A percentile compares a stretch with the other conserved stretches of the same genome.
Evolutionary conservation across 2,888 invertebrate genomes (phyloP).

Genomic region (Philopedon plagiatum): DNA sequence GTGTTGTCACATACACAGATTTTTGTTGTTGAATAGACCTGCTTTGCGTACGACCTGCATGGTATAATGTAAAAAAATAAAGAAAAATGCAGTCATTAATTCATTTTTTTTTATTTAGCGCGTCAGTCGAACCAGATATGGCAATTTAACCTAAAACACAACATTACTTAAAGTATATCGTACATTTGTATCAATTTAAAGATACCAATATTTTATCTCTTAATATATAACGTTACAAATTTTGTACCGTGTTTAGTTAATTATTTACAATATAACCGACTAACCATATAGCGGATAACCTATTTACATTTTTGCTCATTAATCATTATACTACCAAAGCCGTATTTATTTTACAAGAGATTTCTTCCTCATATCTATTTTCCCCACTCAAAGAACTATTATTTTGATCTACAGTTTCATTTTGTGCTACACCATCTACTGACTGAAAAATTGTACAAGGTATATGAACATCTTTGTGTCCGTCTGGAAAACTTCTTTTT

Average conservation of each 20-base stretch:
- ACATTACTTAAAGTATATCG: not conserved
- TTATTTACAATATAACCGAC: not conserved
- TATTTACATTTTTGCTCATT: not conserved
- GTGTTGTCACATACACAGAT: too few relatives aligned
- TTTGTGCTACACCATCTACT: slow-evolving; percentile 33
- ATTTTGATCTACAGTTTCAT: slow-evolving; percentile 67
- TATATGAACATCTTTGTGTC: slow-evolving; percentile 67
- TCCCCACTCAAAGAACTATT: slow-evolving; percentile 92
- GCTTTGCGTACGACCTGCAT: too few relatives aligned
- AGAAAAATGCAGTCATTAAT: too few relatives aligned
- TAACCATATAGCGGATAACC: not conserved
- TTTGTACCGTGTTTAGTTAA: not conserved
- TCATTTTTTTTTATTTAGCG: too few relatives aligned
- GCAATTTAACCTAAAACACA: not conserved
- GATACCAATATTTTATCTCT: not conserved
- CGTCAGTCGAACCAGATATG: not conserved
- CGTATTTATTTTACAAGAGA: slow-evolving; percentile 65
- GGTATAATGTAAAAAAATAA: too few relatives aligned
- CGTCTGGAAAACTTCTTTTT: slow-evolving; percentile 57
- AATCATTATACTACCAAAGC: slow-evolving; percentile 64
- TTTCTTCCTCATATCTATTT: slow-evolving; percentile 89
- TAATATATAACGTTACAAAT: not conserved
- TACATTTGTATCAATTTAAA: not conserved
- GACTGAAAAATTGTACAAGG: slow-evolving; percentile 69
- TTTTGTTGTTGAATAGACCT: too few relatives aligned